A percentile compares a stretch with the other conserved stretches of the same genome.
Conservation (phyloP, 2,113 vertebrate species). For the Notiomystis cincta region DNA sequence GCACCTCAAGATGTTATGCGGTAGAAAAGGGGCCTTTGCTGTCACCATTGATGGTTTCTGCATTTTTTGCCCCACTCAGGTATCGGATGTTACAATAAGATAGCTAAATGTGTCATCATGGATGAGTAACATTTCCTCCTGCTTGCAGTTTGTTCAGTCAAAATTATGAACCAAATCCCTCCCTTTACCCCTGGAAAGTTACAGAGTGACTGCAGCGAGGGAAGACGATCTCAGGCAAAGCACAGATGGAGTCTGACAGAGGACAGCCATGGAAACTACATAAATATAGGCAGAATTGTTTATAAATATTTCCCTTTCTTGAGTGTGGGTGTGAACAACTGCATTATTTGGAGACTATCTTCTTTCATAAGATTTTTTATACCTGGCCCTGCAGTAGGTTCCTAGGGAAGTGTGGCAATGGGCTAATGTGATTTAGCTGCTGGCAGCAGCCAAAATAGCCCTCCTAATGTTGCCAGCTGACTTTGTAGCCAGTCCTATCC, state of each 20-base stretch:
- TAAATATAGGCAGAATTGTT: not conserved
- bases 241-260: not conserved
- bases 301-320: constrained; percentile 8
- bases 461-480: not conserved
- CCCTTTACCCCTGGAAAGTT: not conserved
- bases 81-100: not conserved
- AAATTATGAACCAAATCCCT: not conserved
- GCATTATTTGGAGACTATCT: not conserved
- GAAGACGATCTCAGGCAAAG: not conserved
- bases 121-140: not conserved
- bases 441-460: not conserved
- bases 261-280: not conserved
- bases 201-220: not conserved
- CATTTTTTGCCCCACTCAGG: not conserved
- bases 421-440: not conserved
- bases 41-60: not conserved
- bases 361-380: not conserved
- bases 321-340: not conserved
- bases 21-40: not conserved
- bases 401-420: not conserved
- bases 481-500: not conserved
- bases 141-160: not conserved
- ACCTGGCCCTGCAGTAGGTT: not conserved
- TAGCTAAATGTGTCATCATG: not conserved
- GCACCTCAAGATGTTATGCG: accelerated